Evolutionary conservation across 1,140 invertebrate genomes (phyloP).

Genomic region (Periplaneta americana): DNA sequence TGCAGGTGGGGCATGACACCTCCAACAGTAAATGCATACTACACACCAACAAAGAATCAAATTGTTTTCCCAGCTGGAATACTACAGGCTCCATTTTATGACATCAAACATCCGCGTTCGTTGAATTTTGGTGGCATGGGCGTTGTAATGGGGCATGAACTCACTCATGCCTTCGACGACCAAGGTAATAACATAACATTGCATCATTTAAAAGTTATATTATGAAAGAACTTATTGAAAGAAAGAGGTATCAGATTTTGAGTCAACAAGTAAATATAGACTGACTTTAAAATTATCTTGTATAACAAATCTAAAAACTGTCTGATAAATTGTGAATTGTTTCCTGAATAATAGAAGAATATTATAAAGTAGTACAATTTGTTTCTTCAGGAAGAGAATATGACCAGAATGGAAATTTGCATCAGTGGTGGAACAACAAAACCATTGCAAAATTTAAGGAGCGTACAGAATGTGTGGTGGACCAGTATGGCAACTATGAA

Average conservation of each 20-base stretch:
- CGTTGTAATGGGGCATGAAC: slow-evolving; percentile 91
- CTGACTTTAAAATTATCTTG: too few species aligned
- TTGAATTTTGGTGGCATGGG: slow-evolving; percentile 96
- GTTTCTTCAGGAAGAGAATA: slow-evolving; percentile 66
- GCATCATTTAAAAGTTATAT: too few species aligned
- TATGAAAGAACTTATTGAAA: too few species aligned
- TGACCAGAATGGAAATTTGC: slow-evolving; percentile 88
- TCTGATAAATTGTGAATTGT: too few species aligned
- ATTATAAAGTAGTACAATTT: background rate
- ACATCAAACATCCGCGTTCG: slow-evolving; percentile 79
- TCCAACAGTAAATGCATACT: slow-evolving; percentile 96
- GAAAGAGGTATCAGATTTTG: too few species aligned
- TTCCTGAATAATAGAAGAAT: background rate
- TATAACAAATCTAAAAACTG: too few species aligned
- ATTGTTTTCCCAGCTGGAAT: slow-evolving; percentile 96
- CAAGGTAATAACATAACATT: too few species aligned
- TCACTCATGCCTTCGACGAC: slow-evolving; percentile 95
- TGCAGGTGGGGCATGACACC: slow-evolving; percentile 85
- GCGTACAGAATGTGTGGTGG: slow-evolving; percentile 82
- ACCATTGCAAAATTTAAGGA: slow-evolving; percentile 87
- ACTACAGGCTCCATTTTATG: slow-evolving; percentile 90
- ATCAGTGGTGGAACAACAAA: slow-evolving; percentile 96
- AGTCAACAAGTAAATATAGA: too few species aligned
- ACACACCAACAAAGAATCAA: slow-evolving; percentile 96
- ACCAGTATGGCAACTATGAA: slow-evolving; percentile 79